These are phyloP conservation scores for Eriosoma lanigerum DNA, from an alignment of 1,140 invertebrate genomes.

Conservation along the genomic window DNA sequence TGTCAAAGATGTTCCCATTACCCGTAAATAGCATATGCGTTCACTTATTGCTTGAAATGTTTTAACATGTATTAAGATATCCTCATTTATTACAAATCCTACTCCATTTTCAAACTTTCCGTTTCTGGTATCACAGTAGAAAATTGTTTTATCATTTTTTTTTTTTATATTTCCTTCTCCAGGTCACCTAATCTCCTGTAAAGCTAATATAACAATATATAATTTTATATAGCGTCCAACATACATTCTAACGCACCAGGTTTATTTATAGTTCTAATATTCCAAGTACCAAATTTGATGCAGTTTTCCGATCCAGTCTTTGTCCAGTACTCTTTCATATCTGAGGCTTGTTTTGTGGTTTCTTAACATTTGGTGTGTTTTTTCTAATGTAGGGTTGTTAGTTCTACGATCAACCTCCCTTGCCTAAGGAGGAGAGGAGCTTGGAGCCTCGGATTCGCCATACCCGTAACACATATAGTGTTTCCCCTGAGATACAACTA, in stretches of 20 bases:
- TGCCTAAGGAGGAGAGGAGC: neutral
- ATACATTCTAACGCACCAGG: neutral
- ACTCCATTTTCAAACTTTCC: conserved; percentile 6
- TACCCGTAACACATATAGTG: too few relatives aligned
- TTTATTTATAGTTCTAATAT: neutral
- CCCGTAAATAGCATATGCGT: neutral
- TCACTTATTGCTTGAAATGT: neutral
- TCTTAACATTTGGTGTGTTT: neutral
- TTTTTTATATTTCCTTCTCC: neutral
- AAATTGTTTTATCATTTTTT: neutral
- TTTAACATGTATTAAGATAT: neutral
- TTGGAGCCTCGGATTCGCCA: too few relatives aligned
- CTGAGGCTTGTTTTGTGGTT: too few relatives aligned
- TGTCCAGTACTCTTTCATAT: neutral
- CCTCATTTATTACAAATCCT: neutral
- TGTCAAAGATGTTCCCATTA: conserved; percentile 8
- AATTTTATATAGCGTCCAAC: neutral
- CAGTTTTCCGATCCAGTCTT: neutral
- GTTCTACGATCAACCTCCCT: neutral
- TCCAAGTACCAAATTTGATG: conserved; percentile 5
- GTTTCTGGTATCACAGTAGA: neutral
- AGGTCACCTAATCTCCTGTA: neutral
- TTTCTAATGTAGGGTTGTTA: neutral
- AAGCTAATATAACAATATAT: neutral
- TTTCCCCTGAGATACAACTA: too few relatives aligned